Conservation (phyloP, 2,888 invertebrate species). For the Hydriomena furcata region DNA sequence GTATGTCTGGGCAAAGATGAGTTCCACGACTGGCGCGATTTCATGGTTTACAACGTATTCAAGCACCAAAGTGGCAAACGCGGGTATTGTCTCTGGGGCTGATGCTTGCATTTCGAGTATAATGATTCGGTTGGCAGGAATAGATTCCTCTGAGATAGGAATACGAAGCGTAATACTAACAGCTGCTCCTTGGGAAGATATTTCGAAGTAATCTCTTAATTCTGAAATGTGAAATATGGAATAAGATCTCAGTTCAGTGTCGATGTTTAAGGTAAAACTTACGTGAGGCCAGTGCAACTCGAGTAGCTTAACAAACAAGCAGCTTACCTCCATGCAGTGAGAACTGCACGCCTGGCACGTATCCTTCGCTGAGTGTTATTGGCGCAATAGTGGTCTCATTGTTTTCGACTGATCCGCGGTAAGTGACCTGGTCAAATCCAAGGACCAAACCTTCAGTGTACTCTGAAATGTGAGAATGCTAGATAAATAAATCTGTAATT, state of each 20-base stretch:
- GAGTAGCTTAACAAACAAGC: too few species aligned
- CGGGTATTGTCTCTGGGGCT: conserved; percentile 35
- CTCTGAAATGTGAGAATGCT: conserved; percentile 22
- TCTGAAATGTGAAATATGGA: conserved; percentile 13
- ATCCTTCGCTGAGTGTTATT: conserved; percentile 44
- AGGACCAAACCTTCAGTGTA: conserved; percentile 27
- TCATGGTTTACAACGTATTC: conserved; percentile 28
- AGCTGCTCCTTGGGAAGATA: conserved; percentile 8
- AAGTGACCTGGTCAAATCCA: conserved; percentile 39
- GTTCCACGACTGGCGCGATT: conserved; percentile 14
- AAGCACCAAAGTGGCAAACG: conserved; percentile 45
- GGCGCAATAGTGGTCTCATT: conserved; percentile 29
- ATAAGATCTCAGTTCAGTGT: background rate
- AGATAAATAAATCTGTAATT: too few species aligned
- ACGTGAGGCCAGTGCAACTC: too few species aligned
- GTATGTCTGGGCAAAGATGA: conserved; percentile 34
- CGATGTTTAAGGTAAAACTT: too few species aligned
- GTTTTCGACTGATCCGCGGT: conserved; percentile 40
- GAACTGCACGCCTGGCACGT: conserved; percentile 38
- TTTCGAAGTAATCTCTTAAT: conserved; percentile 14
- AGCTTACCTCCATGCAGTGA: conserved; percentile 42
- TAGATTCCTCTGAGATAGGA: conserved; percentile 39
- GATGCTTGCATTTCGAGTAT: conserved; percentile 43
- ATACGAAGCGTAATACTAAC: conserved; percentile 18
- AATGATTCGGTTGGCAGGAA: conserved; percentile 41